phyloP scores from a whole-genome alignment of 2,797 vertebrate species.

The Ctenochaetus hawaiiensis region DNA sequence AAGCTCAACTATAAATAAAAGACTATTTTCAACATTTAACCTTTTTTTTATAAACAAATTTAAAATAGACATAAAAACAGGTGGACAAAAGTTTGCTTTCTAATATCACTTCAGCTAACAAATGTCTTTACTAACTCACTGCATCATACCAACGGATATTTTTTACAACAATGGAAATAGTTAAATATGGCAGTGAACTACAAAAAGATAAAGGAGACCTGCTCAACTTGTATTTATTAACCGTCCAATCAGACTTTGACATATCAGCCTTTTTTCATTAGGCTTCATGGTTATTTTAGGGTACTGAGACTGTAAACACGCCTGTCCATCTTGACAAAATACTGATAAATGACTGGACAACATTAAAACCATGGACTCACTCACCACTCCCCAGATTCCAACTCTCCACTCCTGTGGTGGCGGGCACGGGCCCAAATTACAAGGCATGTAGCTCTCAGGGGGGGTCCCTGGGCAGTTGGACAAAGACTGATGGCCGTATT shows the following conservation, averaged over 20 bases:
- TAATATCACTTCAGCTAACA: neutral
- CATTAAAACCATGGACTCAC: conserved; percentile 60
- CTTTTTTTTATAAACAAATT: neutral
- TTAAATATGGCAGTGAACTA: neutral
- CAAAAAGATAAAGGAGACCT: neutral
- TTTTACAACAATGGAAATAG: neutral
- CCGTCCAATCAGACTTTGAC: neutral
- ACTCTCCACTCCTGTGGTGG: conserved; percentile 89
- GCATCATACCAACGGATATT: neutral
- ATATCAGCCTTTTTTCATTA: neutral
- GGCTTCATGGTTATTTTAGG: neutral
- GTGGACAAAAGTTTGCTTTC: neutral
- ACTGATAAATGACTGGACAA: conserved; percentile 20
- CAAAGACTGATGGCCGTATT: conserved; percentile 92
- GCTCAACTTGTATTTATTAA: neutral
- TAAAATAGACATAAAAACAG: neutral
- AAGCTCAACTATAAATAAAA: too few species aligned
- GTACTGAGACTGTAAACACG: neutral
- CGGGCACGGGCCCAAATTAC: conserved; percentile 87
- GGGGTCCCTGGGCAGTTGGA: conserved; percentile 91
- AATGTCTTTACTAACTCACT: neutral
- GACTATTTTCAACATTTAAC: too few species aligned
- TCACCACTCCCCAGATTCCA: conserved; percentile 94
- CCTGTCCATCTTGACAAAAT: neutral
- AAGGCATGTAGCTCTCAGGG: conserved; percentile 90